phyloP scores from a whole-genome alignment of 2,888 invertebrate species.

The Agrenia bidenticulata region DNA sequence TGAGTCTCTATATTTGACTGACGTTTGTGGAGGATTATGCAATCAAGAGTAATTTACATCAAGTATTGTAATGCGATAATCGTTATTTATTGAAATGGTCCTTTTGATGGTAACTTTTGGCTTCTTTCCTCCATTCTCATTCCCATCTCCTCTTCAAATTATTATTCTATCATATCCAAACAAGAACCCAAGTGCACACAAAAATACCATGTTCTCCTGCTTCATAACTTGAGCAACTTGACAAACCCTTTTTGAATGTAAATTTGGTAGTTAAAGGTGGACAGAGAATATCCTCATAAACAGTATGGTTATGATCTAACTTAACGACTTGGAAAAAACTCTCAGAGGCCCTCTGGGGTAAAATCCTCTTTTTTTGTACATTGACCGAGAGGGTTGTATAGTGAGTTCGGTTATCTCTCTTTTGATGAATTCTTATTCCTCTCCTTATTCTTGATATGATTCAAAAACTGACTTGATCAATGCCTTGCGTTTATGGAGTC shows the following conservation, averaged over 20 bases:
- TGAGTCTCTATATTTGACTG: constrained; percentile 5
- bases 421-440: no score
- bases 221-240: constrained; percentile 49
- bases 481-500: constrained; percentile 6
- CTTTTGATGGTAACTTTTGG: constrained; percentile 42
- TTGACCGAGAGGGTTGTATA: neutral
- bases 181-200: neutral
- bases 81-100: constrained; percentile 52
- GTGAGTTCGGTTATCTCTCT: no score
- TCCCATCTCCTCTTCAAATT: constrained; percentile 4
- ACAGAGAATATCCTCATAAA: constrained; percentile 51
- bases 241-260: constrained; percentile 53
- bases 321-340: constrained; percentile 50
- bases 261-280: constrained; percentile 53
- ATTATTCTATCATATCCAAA: constrained; percentile 11
- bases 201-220: constrained; percentile 11
- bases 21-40: constrained; percentile 40
- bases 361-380: constrained; percentile 27
- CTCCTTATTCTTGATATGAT: constrained; percentile 8
- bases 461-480: constrained; percentile 15
- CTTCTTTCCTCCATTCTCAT: constrained; percentile 41
- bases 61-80: constrained; percentile 49
- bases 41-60: constrained; percentile 48
- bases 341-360: constrained; percentile 46
- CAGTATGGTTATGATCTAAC: constrained; percentile 51